phyloP scores from a whole-genome alignment of 2,888 invertebrate genomes.

The Auanema freiburgensis region DNA sequence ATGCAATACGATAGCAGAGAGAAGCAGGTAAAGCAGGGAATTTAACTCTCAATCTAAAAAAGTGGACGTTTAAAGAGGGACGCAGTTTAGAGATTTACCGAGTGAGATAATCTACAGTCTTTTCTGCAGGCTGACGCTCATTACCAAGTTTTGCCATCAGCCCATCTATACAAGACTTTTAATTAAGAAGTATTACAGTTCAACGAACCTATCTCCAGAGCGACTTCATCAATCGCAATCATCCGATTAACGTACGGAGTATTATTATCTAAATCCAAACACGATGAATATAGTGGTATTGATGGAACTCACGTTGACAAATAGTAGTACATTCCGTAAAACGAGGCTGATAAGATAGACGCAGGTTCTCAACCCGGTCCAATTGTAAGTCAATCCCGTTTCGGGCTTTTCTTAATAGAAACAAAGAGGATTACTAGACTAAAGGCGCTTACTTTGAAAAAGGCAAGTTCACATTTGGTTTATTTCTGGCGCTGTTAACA shows the following conservation, averaged over 20 bases:
- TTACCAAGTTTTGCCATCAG: slow-evolving; percentile 10
- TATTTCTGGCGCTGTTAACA: slow-evolving; percentile 50
- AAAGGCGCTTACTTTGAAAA: slow-evolving; percentile 19
- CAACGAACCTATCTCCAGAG: slow-evolving; percentile 48
- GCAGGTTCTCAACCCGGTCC: slow-evolving; percentile 35
- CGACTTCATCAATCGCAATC: slow-evolving; percentile 60
- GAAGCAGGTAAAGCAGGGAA: slow-evolving; percentile 33
- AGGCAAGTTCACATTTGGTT: slow-evolving; percentile 38
- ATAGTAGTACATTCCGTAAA: slow-evolving; percentile 58
- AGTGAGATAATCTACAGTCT: no score
- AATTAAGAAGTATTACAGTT: neutral
- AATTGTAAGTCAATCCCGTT: slow-evolving; percentile 25
- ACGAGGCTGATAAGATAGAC: slow-evolving; percentile 47
- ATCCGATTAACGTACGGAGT: slow-evolving; percentile 56
- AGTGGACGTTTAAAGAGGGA: neutral
- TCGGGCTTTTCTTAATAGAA: neutral
- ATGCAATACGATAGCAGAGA: slow-evolving; percentile 42
- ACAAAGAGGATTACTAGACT: neutral
- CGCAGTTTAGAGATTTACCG: neutral
- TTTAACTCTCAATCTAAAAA: slow-evolving; percentile 30
- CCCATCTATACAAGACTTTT: slow-evolving; percentile 5
- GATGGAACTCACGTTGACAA: slow-evolving; percentile 47
- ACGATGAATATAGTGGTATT: neutral
- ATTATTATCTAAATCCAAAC: slow-evolving; percentile 44
- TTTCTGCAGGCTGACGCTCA: slow-evolving; percentile 13